Evolutionary conservation across 92 coral and sea anemone species (phyloP).

Genomic region (Pocillopora grandis): DNA sequence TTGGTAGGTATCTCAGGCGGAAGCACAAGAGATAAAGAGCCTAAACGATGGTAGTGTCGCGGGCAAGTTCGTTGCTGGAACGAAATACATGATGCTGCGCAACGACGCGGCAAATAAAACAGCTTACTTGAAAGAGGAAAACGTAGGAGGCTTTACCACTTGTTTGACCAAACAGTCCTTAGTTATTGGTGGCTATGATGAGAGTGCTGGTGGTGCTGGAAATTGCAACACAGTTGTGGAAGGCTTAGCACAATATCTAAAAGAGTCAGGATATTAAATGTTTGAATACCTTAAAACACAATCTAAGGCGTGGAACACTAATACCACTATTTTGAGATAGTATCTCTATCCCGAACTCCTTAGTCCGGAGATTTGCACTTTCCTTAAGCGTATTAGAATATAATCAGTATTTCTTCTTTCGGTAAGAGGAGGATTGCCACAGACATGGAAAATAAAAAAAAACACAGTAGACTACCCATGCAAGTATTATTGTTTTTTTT

Average conservation of each 20-base stretch:
- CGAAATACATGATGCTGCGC: constrained; percentile 80
- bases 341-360: not conserved
- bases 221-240: constrained; percentile 79
- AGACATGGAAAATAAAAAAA: too few species aligned
- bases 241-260: constrained; percentile 63
- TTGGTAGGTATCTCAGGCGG: constrained; percentile 54
- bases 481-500: too few species aligned
- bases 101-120: constrained; percentile 63
- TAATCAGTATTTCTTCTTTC: too few species aligned
- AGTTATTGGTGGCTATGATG: constrained; percentile 78
- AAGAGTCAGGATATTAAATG: constrained; percentile 57
- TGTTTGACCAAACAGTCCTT: constrained; percentile 74
- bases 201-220: constrained; percentile 86
- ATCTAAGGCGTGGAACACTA: not conserved
- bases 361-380: not conserved
- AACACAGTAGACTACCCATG: too few species aligned
- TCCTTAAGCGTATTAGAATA: too few species aligned
- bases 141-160: constrained; percentile 69
- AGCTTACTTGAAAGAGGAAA: constrained; percentile 75
- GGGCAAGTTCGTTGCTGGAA: constrained; percentile 59
- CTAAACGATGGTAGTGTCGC: constrained; percentile 78
- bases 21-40: constrained; percentile 74
- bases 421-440: too few species aligned
- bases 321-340: not conserved
- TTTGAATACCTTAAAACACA: not conserved